A percentile compares a stretch with the other conserved stretches of the same genome.
Evolutionary conservation across 2,797 vertebrate species (phyloP).

Genomic region (Sarcoramphus papa): DNA sequence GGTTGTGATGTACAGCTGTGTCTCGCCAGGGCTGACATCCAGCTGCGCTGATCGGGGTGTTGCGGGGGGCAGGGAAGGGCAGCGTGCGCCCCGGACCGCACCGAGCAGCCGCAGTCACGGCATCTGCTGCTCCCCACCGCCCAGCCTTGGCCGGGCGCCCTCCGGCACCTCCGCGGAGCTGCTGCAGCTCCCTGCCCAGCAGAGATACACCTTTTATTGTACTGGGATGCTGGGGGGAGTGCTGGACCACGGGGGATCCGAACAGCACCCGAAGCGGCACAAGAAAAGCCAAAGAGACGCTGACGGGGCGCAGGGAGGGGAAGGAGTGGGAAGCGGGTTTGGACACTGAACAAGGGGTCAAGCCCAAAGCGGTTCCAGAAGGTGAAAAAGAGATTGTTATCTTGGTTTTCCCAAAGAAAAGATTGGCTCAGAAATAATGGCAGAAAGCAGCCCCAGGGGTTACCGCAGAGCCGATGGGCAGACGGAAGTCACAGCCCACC

Average conservation of each 20-base stretch:
- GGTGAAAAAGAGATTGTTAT: not conserved
- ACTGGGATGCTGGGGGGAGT: not conserved
- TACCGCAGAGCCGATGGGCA: fast-evolving
- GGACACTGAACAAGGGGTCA: not conserved
- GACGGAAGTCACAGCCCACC: not conserved
- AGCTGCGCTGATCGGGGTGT: not conserved
- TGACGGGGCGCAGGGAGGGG: not conserved
- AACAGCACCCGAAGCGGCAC: not conserved
- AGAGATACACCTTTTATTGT: no score
- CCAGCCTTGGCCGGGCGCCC: not conserved
- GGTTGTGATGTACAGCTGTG: not conserved
- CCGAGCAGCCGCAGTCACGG: not conserved
- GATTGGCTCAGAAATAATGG: not conserved
- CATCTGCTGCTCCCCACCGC: not conserved
- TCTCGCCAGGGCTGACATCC: not conserved
- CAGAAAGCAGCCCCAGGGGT: not conserved
- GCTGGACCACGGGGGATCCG: not conserved
- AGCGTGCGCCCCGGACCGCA: not conserved
- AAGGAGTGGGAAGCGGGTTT: not conserved
- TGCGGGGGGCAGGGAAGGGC: not conserved
- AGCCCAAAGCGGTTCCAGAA: not conserved
- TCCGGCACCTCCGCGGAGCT: not conserved
- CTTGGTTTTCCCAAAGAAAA: not conserved
- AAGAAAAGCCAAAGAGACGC: not conserved
- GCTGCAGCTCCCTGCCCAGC: not conserved